phyloP scores from a whole-genome alignment of 2,888 invertebrate genomes.

The Pyrgus malvae region DNA sequence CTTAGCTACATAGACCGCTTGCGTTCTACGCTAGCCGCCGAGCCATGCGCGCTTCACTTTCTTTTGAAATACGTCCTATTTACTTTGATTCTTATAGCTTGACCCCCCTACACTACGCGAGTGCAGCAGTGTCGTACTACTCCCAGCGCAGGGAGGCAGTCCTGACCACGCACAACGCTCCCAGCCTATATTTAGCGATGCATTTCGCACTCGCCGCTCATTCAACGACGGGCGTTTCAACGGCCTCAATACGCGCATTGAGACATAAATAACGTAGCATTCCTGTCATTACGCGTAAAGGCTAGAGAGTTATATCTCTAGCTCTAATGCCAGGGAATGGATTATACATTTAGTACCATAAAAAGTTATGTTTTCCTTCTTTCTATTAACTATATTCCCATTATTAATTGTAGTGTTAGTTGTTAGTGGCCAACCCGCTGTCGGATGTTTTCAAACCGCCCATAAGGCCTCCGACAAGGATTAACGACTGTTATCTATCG shows the following conservation, averaged over 20 bases:
- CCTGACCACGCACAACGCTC: conserved; percentile 76
- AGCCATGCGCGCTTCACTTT: no score
- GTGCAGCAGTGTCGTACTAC: no score
- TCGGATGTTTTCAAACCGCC: no score
- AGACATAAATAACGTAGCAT: conserved; percentile 26
- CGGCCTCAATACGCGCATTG: conserved; percentile 25
- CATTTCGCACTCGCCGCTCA: conserved; percentile 51
- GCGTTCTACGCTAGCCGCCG: no score
- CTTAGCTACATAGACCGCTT: no score
- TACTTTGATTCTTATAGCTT: no score
- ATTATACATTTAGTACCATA: conserved; percentile 1
- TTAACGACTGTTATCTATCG: no score
- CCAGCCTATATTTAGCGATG: conserved; percentile 74
- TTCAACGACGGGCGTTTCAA: conserved; percentile 38
- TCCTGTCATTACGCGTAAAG: conserved; percentile 23
- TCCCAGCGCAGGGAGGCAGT: conserved; percentile 43
- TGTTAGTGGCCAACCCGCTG: no score
- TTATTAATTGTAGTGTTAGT: not conserved
- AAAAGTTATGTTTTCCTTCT: not conserved
- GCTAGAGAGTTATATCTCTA: conserved; percentile 10
- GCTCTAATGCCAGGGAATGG: conserved; percentile 14
- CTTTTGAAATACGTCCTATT: no score
- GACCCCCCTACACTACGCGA: no score
- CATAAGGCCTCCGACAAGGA: no score
- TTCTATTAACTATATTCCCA: no score